Evolutionary conservation across 2,888 invertebrate species (phyloP), one percentile per base, ranked within the genome.

Genomic region (Lomographa bimaculata): DNA sequence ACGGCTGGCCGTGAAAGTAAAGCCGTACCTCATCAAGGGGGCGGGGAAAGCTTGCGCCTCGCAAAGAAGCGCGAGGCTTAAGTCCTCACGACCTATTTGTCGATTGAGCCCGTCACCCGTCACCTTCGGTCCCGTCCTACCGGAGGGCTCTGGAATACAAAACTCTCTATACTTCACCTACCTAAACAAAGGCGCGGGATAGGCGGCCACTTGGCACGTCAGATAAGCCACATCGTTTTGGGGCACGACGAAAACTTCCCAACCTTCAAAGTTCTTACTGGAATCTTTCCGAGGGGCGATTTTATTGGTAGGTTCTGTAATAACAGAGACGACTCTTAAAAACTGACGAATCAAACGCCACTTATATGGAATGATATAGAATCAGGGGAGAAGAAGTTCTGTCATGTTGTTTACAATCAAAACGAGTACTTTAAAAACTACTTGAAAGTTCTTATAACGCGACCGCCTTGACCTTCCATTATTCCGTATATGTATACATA

Each of bases 41-140:
- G 93, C 92, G 50, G 95, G 95, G 77, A 91, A 95, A 35, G 94
- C 93, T 89, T 96, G 95, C 51, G 94, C 93, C 62, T 94, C 94
- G 76, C 95, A 95, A 61, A 94, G 91, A 59, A 94, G 91, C 49
- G 93, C 92, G 57, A 93, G 91, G 57, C 85, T 91, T 56, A 83
- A 77, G 38, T 58, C 64, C 42, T 61, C 61, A 50, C 68, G 70
- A 60, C 90, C 85, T 64, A 90, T 80, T 56, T 89, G 83, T 54
- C 91, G 90, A 72, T 92, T 91, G 56, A 91, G 84, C 41, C 91
- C 91, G 72, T 91, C 90, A 50, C 91, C 91, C 54, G 91, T 91
- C 64, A 93, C 84, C 71, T 92, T 92, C 33, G 94, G 94, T 34
- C 91, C 90, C 56, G 93, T 93, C 69, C 93, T 93, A 79, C 93